Base-by-base conservation (phyloP, 2,888 invertebrate species). In the Drosophila diplacantha region DNA sequence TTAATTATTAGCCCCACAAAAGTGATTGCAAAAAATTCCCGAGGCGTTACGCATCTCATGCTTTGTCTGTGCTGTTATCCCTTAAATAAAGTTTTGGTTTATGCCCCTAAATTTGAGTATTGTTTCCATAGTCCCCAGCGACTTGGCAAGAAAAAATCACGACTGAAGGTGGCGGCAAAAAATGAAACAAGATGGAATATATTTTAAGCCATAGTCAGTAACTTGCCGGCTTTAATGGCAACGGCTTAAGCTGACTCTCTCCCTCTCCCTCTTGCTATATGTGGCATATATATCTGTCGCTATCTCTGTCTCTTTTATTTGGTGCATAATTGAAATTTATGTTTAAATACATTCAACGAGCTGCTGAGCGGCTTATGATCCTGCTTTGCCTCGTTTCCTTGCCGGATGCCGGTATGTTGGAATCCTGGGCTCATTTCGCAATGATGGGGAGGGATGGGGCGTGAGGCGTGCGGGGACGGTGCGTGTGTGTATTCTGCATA, bases 261-360 rank as follows among this genome's bases (percentile, higher is more conserved):
- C 41, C 29, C 8, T 16, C 18, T 38, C 5, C 24, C 11, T 29
- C 29, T 29, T 11, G 3, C 29, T 29, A 8, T 11, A 9, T 29
- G 8, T 11, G 29, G 8, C 9, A 26, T 38, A 43, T 14, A 9
- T 35, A 22, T 50, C 38, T 46, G 39, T 53, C 35, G 14, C 44
- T 22, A 43, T 43, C 57, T 58, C 37, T 31, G 55, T 41, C 60
- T 29, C 56, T 58, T 73, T 72, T 65, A 60, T 73, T 69, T 68
- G 39, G 79, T 69, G 72, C 73, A 78, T 78, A 76, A 76, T 76
- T 76, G 79, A 78, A 76, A 78, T 78, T 78, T 75, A 75, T 78
- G 71, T 63, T 68, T 73, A 75, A 73, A 78, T 75, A 69, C 67
- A 71, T 72, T 68, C 64, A 71, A 73, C 71, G 71, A 68, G 64